Evolutionary conservation across 2,113 vertebrate genomes (phyloP), one percentile per base, ranked within the genome.

Genomic region (Istiophorus platypterus): DNA sequence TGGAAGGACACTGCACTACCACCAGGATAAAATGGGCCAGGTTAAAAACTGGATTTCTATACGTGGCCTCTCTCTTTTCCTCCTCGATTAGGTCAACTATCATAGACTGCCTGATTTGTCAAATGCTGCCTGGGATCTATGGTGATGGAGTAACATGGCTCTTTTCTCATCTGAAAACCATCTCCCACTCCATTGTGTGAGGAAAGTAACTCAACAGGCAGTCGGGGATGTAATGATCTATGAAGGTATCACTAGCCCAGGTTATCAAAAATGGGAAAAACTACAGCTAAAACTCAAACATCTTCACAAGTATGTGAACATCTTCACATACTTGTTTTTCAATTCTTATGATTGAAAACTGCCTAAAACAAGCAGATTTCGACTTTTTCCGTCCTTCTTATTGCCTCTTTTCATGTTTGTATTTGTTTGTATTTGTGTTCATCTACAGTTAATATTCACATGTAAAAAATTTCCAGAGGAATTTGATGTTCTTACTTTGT

Each of bases 111-210:
- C 47, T 4, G 57, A 65, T 52, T 73, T 54, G 37, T 66, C 56
- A 57, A 59, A 78, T 56, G 24, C 7, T 68, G 41, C 51, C 47
- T 27, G 8, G n/a, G 14, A 69, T 69, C 42, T 59, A 10, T 31
- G 49, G n/a, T 54, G 62, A 52, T 61, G 22, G 63, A 75, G 68
- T 37, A 66, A 57, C 66, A 13, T 6, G 34, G 45, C 51, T 73
- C 13, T 34, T 69, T 58, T 58, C 12, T 76, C 12, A 39, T 45
- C 67, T 79, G 26, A 66, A 72, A 83, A 41, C 22, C 31, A 64
- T 67, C 49, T 68, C 47, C 41, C 17, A 31, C 57, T 64, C 22
- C 22, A 41, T 17, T 17, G 3, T 42, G 13, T 39, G 45, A 71
- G 52, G 8, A 27, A 77, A 70, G 64, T 71, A 3, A 62, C 76